A percentile compares a stretch with the other conserved stretches of the same genome.
These are phyloP conservation scores for Microcebus lehilahytsara DNA, from an alignment of 2,113 vertebrate species.

Conservation along the genomic window DNA sequence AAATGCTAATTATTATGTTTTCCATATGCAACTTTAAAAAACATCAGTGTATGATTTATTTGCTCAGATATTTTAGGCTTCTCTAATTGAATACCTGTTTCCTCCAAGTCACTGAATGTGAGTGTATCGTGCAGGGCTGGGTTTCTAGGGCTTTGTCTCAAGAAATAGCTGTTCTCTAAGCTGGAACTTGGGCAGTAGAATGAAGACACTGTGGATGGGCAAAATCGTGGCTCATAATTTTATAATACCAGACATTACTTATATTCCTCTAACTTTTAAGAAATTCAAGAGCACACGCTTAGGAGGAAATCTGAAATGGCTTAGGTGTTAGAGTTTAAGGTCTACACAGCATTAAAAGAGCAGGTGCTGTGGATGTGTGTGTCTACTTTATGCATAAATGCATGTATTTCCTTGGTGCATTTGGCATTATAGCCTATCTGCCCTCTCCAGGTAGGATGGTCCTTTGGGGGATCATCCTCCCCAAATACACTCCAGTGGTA, in stretches of 20 bases:
- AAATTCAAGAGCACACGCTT: neutral
- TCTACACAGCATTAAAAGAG: neutral
- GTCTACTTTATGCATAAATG: accelerated
- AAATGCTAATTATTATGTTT: neutral
- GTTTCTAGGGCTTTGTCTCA: neutral
- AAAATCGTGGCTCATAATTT: neutral
- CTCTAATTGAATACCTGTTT: neutral
- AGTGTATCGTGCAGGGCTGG: neutral
- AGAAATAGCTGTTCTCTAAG: neutral
- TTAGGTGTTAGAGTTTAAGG: neutral
- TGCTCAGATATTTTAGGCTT: neutral
- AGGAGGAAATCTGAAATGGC: neutral
- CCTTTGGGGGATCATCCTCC: too few species aligned
- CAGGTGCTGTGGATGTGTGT: accelerated
- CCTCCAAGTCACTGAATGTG: neutral
- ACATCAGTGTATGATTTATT: neutral
- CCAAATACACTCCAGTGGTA: accelerated
- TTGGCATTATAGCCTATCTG: neutral
- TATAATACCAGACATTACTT: neutral
- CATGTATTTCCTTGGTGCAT: neutral
- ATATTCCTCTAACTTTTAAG: neutral
- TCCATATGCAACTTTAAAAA: neutral
- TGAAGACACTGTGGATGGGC: neutral
- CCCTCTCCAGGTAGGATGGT: accelerated
- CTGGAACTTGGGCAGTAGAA: neutral